Evolutionary conservation across 2,113 vertebrate genomes (phyloP), one percentile per base, ranked within the genome.

Genomic region (Marmota flaviventris): DNA sequence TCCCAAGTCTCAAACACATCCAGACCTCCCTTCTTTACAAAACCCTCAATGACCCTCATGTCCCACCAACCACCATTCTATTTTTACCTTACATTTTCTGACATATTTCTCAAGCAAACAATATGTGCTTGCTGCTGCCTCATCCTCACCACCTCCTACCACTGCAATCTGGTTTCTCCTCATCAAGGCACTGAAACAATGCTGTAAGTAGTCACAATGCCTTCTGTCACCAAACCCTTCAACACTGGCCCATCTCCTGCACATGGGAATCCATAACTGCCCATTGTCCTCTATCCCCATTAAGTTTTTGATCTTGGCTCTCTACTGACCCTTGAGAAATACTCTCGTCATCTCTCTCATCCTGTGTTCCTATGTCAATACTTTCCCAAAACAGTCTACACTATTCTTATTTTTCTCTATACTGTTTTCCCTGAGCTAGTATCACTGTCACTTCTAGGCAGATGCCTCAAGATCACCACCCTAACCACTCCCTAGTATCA

Each of bases 111-210:
- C 92, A 93, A 95, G 92, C 91, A 97, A 95, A 97, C 58, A 97
- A 67, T 96, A 90, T 45, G 84, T 94, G 87, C 97, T 90, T 88
- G 79, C 92, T 87, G 95, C 86, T 85, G 92, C 84, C 67, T 97
- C 95, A 87, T 94, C 93, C 86, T 92, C 48, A 73, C 87, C 94
- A 88, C 89, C 78, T 94, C 93, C 94, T 97, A 95, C 96, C 92
- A 97, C 90, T 79, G 5, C 97, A 97, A 91, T 96, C 97, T 97
- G 97, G 65, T 78, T 96, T 93, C 58, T 93, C 87, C 88, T 92
- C 76, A 22, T 45, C 2, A 6, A 93, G 63, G 75, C 70, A 24
- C 81, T 73, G 67, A 97, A 90, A 95, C 96, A 96, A 95, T 87
- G 81, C 87, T 93, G 16, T 37, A 75, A 90, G 76, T 70, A 70